Base-by-base conservation (phyloP, 2,113 vertebrate genomes). In the Butorides virescens region DNA sequence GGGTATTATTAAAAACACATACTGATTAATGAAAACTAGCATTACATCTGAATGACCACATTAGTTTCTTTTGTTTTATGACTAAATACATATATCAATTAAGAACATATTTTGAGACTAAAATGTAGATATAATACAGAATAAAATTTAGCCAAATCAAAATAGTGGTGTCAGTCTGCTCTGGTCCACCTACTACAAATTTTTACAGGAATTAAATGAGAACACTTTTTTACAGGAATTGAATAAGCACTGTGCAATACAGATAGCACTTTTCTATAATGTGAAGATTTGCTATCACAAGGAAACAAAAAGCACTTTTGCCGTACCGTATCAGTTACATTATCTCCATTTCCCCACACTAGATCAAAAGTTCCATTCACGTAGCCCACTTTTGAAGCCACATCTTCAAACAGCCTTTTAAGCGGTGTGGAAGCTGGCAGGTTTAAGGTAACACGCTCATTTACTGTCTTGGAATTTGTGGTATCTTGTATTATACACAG, bases 401-500 rank as follows among this genome's bases (percentile, higher is more conserved):
- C 98, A 82, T 99, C 99, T 86, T 99, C 98, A 62, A 98, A 98
- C 37, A 99, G 98, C 93, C 98, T 99, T 91, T 93, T 98, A 70
- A 99, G 97, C 4, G 98, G 97, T 23, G 99, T 99, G 96, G 99
- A 99, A 47, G 99, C 99, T 26, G 99, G 99, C 88, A 99, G 97
- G 98, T 99, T 99, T 92, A 99, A 97, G 34, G 99, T 99, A 84
- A 99, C 98, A 56, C 98, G 98, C 93, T 99, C 99, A 37, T 98
- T 99, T 93, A 99, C 98, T 0, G 98, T 99, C 97, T 99, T 99
- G 79, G 98, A 98, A 74, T 99, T 99, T 86, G 99, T 99, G 95
- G 98, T 99, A 98, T 99, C 99, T 97, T 99, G 99, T 90, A 99
- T 98, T 80, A 99, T 99, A 96, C 99, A 99, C 98, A 99, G 98